A percentile compares a stretch with the other conserved stretches of the same genome.
phyloP scores from a whole-genome alignment of 2,797 vertebrate genomes.

The Syndactyla subalaris region DNA sequence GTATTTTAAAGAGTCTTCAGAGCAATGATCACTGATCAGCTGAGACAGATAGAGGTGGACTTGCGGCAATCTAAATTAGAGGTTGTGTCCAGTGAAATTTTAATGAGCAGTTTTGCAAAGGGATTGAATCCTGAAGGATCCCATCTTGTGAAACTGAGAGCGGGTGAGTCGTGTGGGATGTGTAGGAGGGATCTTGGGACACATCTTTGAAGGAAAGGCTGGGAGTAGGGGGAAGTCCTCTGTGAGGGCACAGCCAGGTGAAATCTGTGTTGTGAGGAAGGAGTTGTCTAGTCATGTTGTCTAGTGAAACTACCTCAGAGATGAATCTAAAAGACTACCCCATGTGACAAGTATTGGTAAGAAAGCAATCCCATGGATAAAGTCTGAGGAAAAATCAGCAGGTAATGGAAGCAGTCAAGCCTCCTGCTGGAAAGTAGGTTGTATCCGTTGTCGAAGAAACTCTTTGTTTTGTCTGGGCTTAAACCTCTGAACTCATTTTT shows the following conservation, averaged over 20 bases:
- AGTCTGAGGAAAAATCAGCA: background rate
- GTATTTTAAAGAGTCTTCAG: background rate
- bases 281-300: background rate
- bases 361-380: background rate
- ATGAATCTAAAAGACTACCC: background rate
- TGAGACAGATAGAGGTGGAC: background rate
- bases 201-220: background rate
- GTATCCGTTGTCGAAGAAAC: background rate
- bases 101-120: background rate
- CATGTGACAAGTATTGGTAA: background rate
- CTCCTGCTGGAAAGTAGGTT: background rate
- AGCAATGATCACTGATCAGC: background rate
- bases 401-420: background rate
- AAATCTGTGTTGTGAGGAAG: background rate
- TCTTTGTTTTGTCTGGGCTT: background rate
- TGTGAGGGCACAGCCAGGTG: accelerated
- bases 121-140: background rate
- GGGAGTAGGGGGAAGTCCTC: background rate
- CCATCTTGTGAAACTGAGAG: background rate
- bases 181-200: background rate
- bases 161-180: accelerated
- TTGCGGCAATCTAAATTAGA: background rate
- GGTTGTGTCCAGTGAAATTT: background rate
- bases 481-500: background rate
- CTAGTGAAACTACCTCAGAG: background rate